phyloP scores from a whole-genome alignment of 2,797 vertebrate genomes.

The Micromesistius poutassou region DNA sequence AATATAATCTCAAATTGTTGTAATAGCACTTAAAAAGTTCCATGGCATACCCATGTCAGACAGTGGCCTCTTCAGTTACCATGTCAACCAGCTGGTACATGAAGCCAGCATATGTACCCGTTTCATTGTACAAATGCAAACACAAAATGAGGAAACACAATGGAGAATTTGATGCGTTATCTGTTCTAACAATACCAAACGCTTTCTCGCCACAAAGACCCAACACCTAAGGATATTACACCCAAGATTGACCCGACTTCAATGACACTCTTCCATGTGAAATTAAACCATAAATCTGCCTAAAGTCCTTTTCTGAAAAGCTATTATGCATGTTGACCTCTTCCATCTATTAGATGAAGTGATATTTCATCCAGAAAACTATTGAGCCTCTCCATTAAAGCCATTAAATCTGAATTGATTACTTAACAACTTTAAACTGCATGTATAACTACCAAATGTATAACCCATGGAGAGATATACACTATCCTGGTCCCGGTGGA shows the following conservation, averaged over 20 bases:
- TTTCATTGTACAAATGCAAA: neutral
- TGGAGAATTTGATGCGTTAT: neutral
- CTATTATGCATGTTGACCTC: slow-evolving; percentile 58
- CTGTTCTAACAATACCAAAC: neutral
- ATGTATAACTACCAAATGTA: neutral
- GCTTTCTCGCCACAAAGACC: slow-evolving; percentile 14
- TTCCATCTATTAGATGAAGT: slow-evolving; percentile 35
- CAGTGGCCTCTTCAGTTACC: slow-evolving; percentile 55
- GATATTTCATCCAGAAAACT: slow-evolving; percentile 28
- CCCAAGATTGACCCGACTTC: slow-evolving; percentile 44
- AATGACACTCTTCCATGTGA: slow-evolving; percentile 32
- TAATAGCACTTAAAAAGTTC: slow-evolving; percentile 27
- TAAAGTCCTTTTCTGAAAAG: slow-evolving; percentile 36
- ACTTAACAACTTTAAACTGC: neutral
- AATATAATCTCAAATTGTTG: slow-evolving; percentile 23
- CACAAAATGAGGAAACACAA: neutral
- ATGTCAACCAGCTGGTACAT: slow-evolving; percentile 54
- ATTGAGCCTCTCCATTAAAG: neutral
- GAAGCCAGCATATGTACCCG: neutral
- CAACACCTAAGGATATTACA: slow-evolving; percentile 36
- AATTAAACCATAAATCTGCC: slow-evolving; percentile 38
- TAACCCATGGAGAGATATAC: neutral
- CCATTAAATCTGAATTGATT: neutral
- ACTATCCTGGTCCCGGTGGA: neutral
- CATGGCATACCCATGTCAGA: slow-evolving; percentile 35